phyloP scores from a whole-genome alignment of 2,888 invertebrate genomes.

The Phalera bucephala region DNA sequence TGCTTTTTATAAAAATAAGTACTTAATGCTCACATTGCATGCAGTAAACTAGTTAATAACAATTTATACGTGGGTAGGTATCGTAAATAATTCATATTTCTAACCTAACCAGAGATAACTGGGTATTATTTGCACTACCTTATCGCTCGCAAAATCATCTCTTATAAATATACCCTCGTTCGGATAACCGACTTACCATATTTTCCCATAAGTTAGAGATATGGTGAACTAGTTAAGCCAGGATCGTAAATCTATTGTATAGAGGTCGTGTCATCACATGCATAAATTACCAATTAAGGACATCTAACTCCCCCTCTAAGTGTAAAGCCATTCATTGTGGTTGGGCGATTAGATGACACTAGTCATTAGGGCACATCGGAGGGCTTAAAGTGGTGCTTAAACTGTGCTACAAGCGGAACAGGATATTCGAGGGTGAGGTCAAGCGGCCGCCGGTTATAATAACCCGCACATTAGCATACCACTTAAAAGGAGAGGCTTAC shows the following conservation, averaged over 20 bases:
- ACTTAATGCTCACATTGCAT: too few species aligned
- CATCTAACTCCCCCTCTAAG: conserved; percentile 1
- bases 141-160: too few species aligned
- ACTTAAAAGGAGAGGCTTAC: too few species aligned
- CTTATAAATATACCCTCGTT: too few species aligned
- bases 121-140: too few species aligned
- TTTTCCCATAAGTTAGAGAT: conserved; percentile 1
- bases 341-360: conserved; percentile 1
- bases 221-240: background rate
- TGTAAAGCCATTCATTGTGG: conserved; percentile 2
- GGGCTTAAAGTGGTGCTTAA: conserved; percentile 1
- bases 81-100: too few species aligned
- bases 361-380: conserved; percentile 1
- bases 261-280: background rate
- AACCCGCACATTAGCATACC: background rate
- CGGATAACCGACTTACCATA: too few species aligned
- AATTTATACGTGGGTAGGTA: too few species aligned
- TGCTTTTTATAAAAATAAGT: too few species aligned
- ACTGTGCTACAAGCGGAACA: conserved; percentile 1
- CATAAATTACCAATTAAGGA: conserved; percentile 2
- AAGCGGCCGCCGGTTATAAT: background rate
- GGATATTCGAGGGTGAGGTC: background rate
- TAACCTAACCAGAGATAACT: too few species aligned
- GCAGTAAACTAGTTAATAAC: too few species aligned
- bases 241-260: background rate